Base-by-base conservation (phyloP, 2,888 invertebrate genomes). In the Cosmia trapezina region DNA sequence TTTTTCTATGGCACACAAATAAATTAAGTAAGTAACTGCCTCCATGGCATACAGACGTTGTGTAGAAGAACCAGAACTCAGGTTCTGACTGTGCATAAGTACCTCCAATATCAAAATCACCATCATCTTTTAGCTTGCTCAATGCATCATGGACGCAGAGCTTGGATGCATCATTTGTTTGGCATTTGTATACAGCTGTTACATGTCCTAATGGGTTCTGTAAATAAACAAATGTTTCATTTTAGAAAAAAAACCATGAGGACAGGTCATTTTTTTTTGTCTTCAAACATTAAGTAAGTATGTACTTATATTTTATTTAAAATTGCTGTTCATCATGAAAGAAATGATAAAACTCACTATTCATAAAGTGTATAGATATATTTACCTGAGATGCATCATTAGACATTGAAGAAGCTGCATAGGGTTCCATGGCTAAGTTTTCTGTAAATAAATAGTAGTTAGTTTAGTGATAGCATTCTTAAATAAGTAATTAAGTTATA, bases 21-120 rank as follows among this genome's bases (percentile, higher is more conserved):
- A 96, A 79, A 79, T 92, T 95, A 0, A 96, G 83, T 60, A 96
- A 76, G 57, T 88, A 87, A 70, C 90, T 93, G 53, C 87, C 73
- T 12, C 91, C 92, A 9, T 92, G 92, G 63, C 91, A 92, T 7
- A 84, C 54, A 6, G 93, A 89, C 4, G 93, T 92, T 53, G 91
- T 89, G 41, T 82, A 93, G 70, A 91, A 94, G 77, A 96, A 96
- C 95, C 95, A 95, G 19, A 94, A 84, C 6, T 95, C 94, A 14
- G 94, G 85, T 7, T 88, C 86, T 1, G 83, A 73, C 2, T 86
- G 86, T 2, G 84, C 83, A 70, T 93, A 93, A 47, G 93, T 93
- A 43, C 95, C 96, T 47, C 96, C 96, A 47, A 96, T 94, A 61
- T 94, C 92, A 81, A 91, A 94, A 47, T 89, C 88, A 14, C 84